phyloP scores from a whole-genome alignment of 2,113 vertebrate genomes.

The Platichthys stellatus region DNA sequence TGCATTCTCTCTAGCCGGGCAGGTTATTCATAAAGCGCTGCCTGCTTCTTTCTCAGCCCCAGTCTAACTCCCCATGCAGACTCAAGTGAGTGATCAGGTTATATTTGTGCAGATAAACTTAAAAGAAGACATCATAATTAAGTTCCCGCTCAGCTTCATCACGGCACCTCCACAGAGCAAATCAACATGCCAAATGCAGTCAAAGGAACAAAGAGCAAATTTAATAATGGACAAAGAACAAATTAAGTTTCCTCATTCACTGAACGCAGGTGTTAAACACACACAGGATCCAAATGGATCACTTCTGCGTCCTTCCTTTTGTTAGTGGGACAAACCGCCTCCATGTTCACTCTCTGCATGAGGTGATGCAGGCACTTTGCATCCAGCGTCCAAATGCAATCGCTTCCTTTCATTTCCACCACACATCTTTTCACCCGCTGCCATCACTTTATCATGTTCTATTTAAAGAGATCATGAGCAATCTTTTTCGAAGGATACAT shows the following conservation, averaged over 20 bases:
- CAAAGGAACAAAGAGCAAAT: background rate
- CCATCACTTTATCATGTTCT: slow-evolving; percentile 9
- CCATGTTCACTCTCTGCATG: background rate
- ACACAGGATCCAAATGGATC: no score
- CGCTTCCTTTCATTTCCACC: slow-evolving; percentile 22
- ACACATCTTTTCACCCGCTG: background rate
- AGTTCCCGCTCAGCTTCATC: no score
- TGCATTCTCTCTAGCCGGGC: background rate
- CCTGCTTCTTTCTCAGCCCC: background rate
- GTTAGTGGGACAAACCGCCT: background rate
- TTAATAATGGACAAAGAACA: background rate
- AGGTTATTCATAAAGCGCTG: slow-evolving; percentile 4
- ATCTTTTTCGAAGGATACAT: slow-evolving; percentile 28
- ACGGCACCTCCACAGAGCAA: no score
- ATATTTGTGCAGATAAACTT: background rate
- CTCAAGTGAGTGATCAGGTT: background rate
- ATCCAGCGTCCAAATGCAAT: background rate
- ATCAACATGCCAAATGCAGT: background rate
- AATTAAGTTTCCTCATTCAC: background rate
- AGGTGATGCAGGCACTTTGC: background rate
- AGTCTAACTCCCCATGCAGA: background rate
- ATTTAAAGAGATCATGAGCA: slow-evolving; percentile 38
- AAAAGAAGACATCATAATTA: background rate
- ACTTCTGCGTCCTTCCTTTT: background rate
- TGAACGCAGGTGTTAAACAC: no score